Conservation (phyloP, 2,888 invertebrate species). For the Morpho deidamia region DNA sequence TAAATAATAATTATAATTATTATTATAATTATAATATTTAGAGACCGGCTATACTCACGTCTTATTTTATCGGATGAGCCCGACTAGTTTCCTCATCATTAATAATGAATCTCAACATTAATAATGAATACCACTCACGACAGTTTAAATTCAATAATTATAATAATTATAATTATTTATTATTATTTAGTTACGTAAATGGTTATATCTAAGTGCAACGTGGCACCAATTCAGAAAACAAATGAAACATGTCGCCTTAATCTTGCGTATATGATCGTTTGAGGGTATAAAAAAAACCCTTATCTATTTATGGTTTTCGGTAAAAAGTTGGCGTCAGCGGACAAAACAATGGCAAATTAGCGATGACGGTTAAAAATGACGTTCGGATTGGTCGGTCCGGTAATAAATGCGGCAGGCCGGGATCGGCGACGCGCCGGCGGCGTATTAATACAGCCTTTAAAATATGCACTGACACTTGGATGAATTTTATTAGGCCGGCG, state of each 20-base stretch:
- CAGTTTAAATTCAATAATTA: too few relatives aligned
- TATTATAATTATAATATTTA: too few relatives aligned
- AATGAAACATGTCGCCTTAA: constrained; percentile 32
- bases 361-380: constrained; percentile 74
- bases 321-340: constrained; percentile 71
- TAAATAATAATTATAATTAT: too few relatives aligned
- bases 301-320: constrained; percentile 73
- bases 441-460: constrained; percentile 47
- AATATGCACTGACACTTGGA: constrained; percentile 25
- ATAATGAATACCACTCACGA: too few relatives aligned
- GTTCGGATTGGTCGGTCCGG: constrained; percentile 43
- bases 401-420: constrained; percentile 36
- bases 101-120: too few relatives aligned
- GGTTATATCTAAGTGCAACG: too few relatives aligned
- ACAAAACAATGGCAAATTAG: constrained; percentile 76
- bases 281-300: constrained; percentile 51
- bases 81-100: too few relatives aligned
- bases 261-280: constrained; percentile 57
- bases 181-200: too few relatives aligned
- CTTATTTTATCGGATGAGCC: too few relatives aligned
- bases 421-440: constrained; percentile 40
- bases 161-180: too few relatives aligned
- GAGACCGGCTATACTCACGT: too few relatives aligned
- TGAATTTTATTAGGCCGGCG: constrained; percentile 21
- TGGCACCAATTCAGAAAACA: constrained; percentile 20